Percentiles rank a stretch among this genome's conserved stretches.
These are phyloP conservation scores for Amphipyra tragopoginis DNA, from an alignment of 2,888 invertebrate species.

Conservation along the genomic window DNA sequence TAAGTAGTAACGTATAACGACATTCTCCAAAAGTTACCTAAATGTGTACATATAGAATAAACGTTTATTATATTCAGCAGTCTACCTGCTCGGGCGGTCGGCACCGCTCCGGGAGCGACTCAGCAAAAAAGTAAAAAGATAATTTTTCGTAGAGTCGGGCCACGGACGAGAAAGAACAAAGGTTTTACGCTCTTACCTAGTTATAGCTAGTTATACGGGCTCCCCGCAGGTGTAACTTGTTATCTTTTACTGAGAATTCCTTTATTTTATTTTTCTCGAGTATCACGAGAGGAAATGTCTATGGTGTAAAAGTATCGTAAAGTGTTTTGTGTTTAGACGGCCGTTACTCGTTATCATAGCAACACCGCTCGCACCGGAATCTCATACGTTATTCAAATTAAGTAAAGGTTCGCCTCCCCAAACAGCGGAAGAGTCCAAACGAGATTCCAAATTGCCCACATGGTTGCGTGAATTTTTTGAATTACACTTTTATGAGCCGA, in stretches of 20 bases:
- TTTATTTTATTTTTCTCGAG: constrained; percentile 74
- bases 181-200: constrained; percentile 83
- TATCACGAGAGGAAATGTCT: constrained; percentile 69
- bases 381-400: constrained; percentile 58
- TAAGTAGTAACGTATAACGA: constrained; percentile 42
- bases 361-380: constrained; percentile 47
- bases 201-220: constrained; percentile 83
- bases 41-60: constrained; percentile 65
- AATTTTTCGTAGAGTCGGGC: constrained; percentile 84
- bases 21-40: constrained; percentile 58
- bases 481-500: constrained; percentile 35
- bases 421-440: constrained; percentile 39
- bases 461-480: constrained; percentile 42
- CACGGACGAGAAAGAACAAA: constrained; percentile 85
- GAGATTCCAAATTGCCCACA: constrained; percentile 51
- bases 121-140: constrained; percentile 87
- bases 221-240: constrained; percentile 86
- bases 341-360: constrained; percentile 57
- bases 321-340: constrained; percentile 61
- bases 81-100: constrained; percentile 83
- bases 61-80: constrained; percentile 79
- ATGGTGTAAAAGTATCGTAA: constrained; percentile 72
- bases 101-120: constrained; percentile 76
- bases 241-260: constrained; percentile 81
- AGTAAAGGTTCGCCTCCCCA: constrained; percentile 39